phyloP scores from a whole-genome alignment of 2,113 vertebrate genomes.

The Thryonomys swinderianus region DNA sequence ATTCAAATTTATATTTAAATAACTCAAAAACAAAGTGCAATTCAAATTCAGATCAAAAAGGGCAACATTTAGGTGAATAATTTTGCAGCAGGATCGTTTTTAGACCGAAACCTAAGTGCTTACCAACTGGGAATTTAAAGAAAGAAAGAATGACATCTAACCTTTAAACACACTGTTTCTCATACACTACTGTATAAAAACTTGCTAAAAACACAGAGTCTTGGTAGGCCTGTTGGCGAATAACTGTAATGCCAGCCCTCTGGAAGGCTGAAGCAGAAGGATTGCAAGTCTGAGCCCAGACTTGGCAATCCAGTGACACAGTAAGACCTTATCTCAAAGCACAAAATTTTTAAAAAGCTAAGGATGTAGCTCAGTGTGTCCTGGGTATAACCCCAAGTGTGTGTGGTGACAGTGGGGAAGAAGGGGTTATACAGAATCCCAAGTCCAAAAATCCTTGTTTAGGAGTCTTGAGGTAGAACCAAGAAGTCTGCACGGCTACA shows the following conservation, averaged over 20 bases:
- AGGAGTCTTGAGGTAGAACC: neutral
- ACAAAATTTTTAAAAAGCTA: neutral
- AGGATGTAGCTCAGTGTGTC: neutral
- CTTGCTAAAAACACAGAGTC: neutral
- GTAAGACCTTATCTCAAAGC: neutral
- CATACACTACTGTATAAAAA: neutral
- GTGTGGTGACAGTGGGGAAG: neutral
- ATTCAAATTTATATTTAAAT: conserved; percentile 24
- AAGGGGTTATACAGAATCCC: neutral
- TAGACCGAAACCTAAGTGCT: conserved; percentile 2
- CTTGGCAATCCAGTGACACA: neutral
- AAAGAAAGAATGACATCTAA: neutral
- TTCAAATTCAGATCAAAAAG: neutral
- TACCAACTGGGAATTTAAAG: neutral
- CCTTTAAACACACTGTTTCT: neutral
- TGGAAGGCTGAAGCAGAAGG: neutral
- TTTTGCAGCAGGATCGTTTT: neutral
- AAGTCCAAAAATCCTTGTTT: neutral
- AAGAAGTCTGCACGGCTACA: neutral
- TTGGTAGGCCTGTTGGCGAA: neutral
- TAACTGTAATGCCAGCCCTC: neutral
- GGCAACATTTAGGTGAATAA: neutral
- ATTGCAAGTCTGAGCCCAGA: neutral
- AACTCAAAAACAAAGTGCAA: neutral
- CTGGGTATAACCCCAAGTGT: neutral